Evolutionary conservation across 2,888 invertebrate genomes (phyloP).

Genomic region (Amiota mariae): DNA sequence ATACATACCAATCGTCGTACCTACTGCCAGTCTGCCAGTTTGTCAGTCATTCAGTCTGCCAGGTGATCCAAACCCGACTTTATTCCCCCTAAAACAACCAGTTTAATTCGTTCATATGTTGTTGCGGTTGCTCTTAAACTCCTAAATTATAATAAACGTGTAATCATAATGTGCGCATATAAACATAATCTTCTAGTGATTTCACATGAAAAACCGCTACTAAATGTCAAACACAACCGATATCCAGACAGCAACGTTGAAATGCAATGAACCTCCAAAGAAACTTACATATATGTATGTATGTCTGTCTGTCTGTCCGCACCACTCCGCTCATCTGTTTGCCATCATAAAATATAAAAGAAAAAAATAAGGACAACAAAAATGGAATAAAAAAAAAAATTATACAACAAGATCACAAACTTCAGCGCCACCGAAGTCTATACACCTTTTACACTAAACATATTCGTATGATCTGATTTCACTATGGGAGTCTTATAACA

Average conservation of each 20-base stretch:
- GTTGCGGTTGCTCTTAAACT: conserved; percentile 46
- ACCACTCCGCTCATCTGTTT: background rate
- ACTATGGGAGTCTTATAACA: too few relatives aligned
- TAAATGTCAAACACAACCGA: conserved; percentile 63
- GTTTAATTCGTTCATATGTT: background rate
- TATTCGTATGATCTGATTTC: too few relatives aligned
- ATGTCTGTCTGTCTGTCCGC: background rate
- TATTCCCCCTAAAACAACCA: conserved; percentile 40
- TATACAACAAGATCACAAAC: too few relatives aligned
- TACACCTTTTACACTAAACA: too few relatives aligned
- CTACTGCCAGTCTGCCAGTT: too few relatives aligned
- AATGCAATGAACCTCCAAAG: too few relatives aligned
- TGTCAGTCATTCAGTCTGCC: too few relatives aligned
- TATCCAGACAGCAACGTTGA: conserved; percentile 49
- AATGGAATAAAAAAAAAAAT: background rate
- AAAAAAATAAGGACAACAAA: background rate
- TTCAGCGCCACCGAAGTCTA: too few relatives aligned
- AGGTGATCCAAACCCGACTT: too few relatives aligned
- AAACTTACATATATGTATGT: too few relatives aligned
- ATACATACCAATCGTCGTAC: too few relatives aligned
- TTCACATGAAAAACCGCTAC: conserved; percentile 66
- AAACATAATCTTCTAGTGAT: conserved; percentile 68
- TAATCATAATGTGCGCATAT: conserved; percentile 70
- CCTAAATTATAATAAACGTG: conserved; percentile 71
- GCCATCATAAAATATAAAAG: background rate